These are phyloP conservation scores for Artibeus jamaicensis DNA, from an alignment of 2,797 vertebrate genomes.

Conservation along the genomic window DNA sequence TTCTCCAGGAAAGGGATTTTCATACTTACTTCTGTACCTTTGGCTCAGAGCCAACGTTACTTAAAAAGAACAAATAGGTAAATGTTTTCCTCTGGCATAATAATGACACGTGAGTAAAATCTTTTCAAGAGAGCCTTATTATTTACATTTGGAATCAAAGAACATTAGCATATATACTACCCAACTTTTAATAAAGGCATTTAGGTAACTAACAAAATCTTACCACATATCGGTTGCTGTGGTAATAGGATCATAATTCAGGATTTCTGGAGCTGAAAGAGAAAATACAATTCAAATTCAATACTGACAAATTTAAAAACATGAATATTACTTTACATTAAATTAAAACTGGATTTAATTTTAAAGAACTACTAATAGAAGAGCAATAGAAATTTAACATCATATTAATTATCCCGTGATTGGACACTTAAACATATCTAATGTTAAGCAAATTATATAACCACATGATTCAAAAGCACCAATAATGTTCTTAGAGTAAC, in stretches of 20 bases:
- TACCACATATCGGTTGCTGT: conserved; percentile 97
- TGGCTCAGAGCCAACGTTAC: not conserved
- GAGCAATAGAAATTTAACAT: not conserved
- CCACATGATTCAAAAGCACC: not conserved
- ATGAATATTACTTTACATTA: conserved; percentile 14
- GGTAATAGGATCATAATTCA: conserved; percentile 97
- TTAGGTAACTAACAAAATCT: conserved; percentile 74
- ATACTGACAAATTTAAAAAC: conserved; percentile 14
- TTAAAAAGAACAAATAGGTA: not conserved
- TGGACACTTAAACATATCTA: not conserved
- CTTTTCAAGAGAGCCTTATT: conserved; percentile 25
- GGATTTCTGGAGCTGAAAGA: conserved; percentile 93
- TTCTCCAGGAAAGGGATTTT: not conserved
- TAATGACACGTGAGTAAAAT: conserved; percentile 2
- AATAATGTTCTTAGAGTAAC: not conserved
- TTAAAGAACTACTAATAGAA: not conserved
- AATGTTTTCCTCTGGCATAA: not conserved
- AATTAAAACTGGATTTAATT: conserved; percentile 44
- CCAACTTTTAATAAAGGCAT: not conserved
- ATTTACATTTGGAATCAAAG: conserved; percentile 33
- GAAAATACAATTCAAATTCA: conserved; percentile 59
- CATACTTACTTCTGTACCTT: not conserved
- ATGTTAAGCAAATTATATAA: not conserved
- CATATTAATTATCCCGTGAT: not conserved
- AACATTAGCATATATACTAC: not conserved